Percentiles rank a stretch among this genome's conserved stretches.
Evolutionary conservation across 1,140 invertebrate species (phyloP).

Genomic region (Medauroidea extradentata): DNA sequence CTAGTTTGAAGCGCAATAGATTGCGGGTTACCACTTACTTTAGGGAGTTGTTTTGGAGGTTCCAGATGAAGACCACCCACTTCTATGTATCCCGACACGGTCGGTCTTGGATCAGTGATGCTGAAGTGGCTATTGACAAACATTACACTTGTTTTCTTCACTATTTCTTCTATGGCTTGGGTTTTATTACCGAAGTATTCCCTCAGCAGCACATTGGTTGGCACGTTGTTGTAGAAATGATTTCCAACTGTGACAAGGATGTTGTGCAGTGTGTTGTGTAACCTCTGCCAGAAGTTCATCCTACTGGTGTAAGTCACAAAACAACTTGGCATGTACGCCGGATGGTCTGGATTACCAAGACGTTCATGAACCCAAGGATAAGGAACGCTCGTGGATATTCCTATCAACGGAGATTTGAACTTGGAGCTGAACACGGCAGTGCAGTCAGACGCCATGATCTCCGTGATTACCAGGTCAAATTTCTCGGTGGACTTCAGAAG

Average conservation of each 20-base stretch:
- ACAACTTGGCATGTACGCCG: constrained; percentile 24
- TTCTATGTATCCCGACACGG: too few relatives aligned
- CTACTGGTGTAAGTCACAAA: constrained; percentile 20
- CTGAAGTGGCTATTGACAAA: too few relatives aligned
- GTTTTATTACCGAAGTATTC: too few relatives aligned
- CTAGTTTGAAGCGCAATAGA: too few relatives aligned
- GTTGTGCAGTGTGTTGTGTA: constrained; percentile 7
- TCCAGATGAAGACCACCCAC: too few relatives aligned
- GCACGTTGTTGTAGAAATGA: neutral
- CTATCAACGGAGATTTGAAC: constrained; percentile 5
- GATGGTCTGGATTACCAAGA: constrained; percentile 26
- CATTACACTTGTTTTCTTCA: too few relatives aligned
- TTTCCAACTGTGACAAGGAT: neutral
- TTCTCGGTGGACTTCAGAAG: neutral
- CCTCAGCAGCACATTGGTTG: neutral
- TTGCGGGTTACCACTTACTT: too few relatives aligned
- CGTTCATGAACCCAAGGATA: constrained; percentile 26
- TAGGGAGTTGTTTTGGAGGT: too few relatives aligned
- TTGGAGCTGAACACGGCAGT: neutral
- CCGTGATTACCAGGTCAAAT: constrained; percentile 23
- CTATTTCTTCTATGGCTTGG: too few relatives aligned
- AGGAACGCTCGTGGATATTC: neutral
- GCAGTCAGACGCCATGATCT: constrained; percentile 32
- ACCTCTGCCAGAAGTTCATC: constrained; percentile 28
- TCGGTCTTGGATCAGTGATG: too few relatives aligned